Conservation (phyloP, 2,113 vertebrate species). For the Lamprologus lemairii region DNA sequence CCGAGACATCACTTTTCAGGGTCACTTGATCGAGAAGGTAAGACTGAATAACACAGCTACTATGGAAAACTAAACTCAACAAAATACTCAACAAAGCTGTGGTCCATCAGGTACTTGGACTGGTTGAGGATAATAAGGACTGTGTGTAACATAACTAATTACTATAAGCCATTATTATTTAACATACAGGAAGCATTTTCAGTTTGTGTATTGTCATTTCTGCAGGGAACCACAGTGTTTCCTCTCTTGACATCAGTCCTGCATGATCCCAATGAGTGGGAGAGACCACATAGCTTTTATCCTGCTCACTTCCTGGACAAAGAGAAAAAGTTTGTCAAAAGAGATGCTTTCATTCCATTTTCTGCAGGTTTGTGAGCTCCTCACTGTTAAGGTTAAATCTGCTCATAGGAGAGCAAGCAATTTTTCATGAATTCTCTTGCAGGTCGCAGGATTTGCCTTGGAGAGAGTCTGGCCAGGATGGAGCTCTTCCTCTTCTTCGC, state of each 20-base stretch:
- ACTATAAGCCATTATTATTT: not conserved
- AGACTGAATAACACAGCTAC: not conserved
- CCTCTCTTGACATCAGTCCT: slow-evolving; percentile 18
- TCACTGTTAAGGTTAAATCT: not conserved
- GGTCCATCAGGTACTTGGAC: not conserved
- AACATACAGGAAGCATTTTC: not conserved
- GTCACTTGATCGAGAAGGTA: not conserved
- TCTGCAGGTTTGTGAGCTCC: slow-evolving; percentile 22
- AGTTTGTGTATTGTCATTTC: not conserved
- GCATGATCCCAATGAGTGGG: slow-evolving; percentile 15
- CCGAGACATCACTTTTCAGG: not conserved
- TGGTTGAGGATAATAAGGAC: not conserved
- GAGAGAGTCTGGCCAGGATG: not conserved
- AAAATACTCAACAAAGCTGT: not conserved
- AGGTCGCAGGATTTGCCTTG: too few relatives aligned
- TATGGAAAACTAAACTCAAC: not conserved
- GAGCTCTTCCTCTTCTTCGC: slow-evolving; percentile 46
- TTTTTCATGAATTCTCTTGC: too few relatives aligned
- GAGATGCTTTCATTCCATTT: slow-evolving; percentile 34
- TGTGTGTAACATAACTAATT: not conserved
- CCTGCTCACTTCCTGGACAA: slow-evolving; percentile 36
- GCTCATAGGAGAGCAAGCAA: accelerated
- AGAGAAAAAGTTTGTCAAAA: slow-evolving; percentile 6
- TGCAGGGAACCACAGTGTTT: slow-evolving; percentile 13
- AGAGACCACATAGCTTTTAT: not conserved